phyloP scores from a whole-genome alignment of 2,113 vertebrate species.

The Monopterus albus region DNA sequence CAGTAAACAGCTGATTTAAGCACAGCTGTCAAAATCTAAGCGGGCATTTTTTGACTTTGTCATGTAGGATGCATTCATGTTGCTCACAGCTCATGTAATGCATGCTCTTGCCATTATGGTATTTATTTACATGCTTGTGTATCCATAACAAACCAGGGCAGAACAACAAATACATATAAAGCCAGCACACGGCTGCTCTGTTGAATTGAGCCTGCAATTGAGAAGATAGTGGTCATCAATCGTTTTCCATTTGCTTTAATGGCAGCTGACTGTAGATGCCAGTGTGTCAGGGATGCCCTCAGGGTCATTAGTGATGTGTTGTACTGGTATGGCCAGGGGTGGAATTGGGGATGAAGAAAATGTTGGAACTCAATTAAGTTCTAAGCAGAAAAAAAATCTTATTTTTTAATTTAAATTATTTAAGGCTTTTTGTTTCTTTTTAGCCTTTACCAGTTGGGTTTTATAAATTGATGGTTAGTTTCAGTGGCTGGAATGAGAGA shows the following conservation, averaged over 20 bases:
- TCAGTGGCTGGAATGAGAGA: slow-evolving; percentile 24
- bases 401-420: too few species aligned
- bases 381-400: background rate
- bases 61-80: background rate
- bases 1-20: background rate
- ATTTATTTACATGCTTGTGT: background rate
- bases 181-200: slow-evolving; percentile 15
- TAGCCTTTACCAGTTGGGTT: slow-evolving; percentile 57
- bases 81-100: slow-evolving; percentile 1
- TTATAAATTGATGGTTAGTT: slow-evolving; percentile 56
- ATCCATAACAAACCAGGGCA: slow-evolving; percentile 12
- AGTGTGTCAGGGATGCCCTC: slow-evolving; percentile 44
- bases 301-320: slow-evolving; percentile 52
- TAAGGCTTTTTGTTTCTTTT: slow-evolving; percentile 18
- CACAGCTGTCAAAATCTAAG: background rate
- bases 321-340: slow-evolving; percentile 53
- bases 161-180: background rate
- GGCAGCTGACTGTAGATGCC: slow-evolving; percentile 33
- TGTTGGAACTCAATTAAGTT: slow-evolving; percentile 4
- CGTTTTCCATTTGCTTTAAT: slow-evolving; percentile 54
- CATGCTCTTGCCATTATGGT: background rate
- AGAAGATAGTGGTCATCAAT: slow-evolving; percentile 67
- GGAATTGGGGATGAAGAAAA: slow-evolving; percentile 58
- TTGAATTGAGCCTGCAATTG: slow-evolving; percentile 10
- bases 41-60: background rate